phyloP scores from a whole-genome alignment of 2,113 vertebrate genomes.

The Leptosomus discolor region DNA sequence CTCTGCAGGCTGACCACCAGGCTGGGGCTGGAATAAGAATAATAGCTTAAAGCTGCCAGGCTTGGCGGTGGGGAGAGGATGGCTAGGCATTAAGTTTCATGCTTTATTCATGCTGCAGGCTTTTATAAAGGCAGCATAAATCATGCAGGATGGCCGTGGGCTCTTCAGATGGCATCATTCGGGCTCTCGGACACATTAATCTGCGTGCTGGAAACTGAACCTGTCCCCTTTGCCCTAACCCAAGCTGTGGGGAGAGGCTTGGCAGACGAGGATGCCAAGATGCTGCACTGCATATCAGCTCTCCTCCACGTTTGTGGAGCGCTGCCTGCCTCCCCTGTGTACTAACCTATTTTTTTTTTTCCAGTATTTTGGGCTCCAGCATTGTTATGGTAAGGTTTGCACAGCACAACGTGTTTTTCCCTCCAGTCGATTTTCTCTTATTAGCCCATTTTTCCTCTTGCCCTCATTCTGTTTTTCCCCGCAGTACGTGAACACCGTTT shows the following conservation, averaged over 20 bases:
- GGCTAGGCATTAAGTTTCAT: background rate
- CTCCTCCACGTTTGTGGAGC: background rate
- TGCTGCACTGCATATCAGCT: background rate
- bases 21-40: background rate
- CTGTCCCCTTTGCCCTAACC: background rate
- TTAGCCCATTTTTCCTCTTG: slow-evolving; percentile 33
- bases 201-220: background rate
- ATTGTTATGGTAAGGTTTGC: background rate
- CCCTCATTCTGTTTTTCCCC: slow-evolving; percentile 44
- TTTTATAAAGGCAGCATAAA: background rate
- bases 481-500: background rate
- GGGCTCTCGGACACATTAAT: background rate
- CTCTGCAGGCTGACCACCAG: fast-evolving
- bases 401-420: background rate
- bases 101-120: background rate
- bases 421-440: background rate
- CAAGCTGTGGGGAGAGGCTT: background rate
- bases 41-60: background rate
- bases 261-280: background rate
- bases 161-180: background rate
- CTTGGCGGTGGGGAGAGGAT: background rate
- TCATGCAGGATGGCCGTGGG: background rate
- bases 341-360: background rate
- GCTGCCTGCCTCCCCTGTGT: background rate
- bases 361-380: background rate